Evolutionary conservation across 2,888 invertebrate genomes (phyloP), one percentile per base, ranked within the genome.

Genomic region (Leucophenga montana): DNA sequence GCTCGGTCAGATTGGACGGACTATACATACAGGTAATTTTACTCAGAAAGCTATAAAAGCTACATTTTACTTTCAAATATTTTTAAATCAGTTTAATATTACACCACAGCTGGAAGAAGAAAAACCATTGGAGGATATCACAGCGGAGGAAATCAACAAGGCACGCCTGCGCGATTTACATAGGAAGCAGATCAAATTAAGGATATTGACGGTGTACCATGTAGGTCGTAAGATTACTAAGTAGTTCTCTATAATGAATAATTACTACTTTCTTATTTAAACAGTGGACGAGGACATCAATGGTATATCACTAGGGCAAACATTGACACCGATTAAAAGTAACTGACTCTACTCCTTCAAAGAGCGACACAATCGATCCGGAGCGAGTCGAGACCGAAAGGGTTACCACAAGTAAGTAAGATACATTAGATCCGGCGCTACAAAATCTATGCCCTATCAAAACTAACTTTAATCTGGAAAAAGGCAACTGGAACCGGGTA

Each of bases 341-440:
- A 71, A 92, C 93, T 0, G 93, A 92, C 14, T 96, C 98, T 90
- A 94, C 97, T 70, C 95, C 95, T 9, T 97, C 97, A 1, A 95
- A 97, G 88, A 99, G 98, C 98, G 98, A 99, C 91, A 95, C 95
- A 57, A 95, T 99, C 27, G 97, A 98, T 89, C 96, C 97, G 27
- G 93, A 94, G 80, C 93, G 94, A 86, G 90, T 92, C 8, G 95
- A 95, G 87, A 94, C 93, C 5, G 93, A 93, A 88, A 95, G 95
- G 8, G 94, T 95, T 91, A 95, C 94, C 1, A 95, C 95, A 0
- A 95, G 95, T 78, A 96, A 96, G 87, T 96, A 96, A 96, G 96
- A 96, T 85, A 90, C 93, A 61, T 88, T 95, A 65, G 95, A 94
- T 80, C 87, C 87, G 0, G 88, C 89, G 13, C 86, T 88, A 53